phyloP scores from a whole-genome alignment of 2,113 vertebrate genomes.

The Gymnorhina tibicen region DNA sequence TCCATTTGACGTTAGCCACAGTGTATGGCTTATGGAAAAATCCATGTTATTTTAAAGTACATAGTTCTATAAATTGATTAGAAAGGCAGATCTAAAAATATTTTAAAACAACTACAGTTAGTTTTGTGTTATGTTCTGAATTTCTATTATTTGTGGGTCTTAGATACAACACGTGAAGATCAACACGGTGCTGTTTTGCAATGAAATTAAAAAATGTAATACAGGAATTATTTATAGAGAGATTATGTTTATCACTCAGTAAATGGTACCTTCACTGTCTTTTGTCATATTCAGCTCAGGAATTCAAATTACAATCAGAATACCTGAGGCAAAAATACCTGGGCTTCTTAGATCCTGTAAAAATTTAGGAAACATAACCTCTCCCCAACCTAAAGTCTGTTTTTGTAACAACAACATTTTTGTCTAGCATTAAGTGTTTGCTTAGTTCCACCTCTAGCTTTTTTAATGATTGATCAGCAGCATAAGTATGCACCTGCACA shows the following conservation, averaged over 20 bases:
- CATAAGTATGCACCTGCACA: neutral
- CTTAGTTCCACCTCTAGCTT: neutral
- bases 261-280: constrained; percentile 60
- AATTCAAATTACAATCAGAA: constrained; percentile 73
- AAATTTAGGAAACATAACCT: neutral
- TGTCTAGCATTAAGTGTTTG: neutral
- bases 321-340: constrained; percentile 56
- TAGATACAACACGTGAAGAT: constrained; percentile 73
- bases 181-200: constrained; percentile 50
- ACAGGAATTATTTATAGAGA: constrained; percentile 62
- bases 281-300: constrained; percentile 66
- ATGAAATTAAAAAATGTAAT: constrained; percentile 67
- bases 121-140: neutral
- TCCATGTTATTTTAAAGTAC: constrained; percentile 10
- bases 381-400: neutral
- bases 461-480: neutral
- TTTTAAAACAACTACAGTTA: constrained; percentile 8
- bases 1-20: neutral
- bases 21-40: neutral
- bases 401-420: constrained; percentile 1
- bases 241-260: constrained; percentile 67
- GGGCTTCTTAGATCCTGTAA: constrained; percentile 29
- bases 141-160: constrained; percentile 53
- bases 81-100: constrained; percentile 45
- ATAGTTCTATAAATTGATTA: constrained; percentile 1